A percentile compares a stretch with the other conserved stretches of the same genome.
These are phyloP conservation scores for Tragopan temminckii DNA, from an alignment of 2,797 vertebrate genomes.

Conservation along the genomic window DNA sequence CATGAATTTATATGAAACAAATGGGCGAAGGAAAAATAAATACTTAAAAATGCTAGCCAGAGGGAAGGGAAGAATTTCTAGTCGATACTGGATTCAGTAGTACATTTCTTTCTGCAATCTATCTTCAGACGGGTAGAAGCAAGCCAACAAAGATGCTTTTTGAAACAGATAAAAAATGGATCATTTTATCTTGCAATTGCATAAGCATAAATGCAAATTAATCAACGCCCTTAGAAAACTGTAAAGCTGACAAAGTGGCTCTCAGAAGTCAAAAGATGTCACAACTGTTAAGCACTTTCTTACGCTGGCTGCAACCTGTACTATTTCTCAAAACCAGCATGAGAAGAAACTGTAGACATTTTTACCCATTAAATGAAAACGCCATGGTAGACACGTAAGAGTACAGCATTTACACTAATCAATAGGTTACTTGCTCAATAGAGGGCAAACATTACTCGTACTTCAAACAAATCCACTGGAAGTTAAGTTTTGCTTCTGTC, in stretches of 20 bases:
- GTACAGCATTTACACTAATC: background rate
- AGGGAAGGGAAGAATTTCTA: background rate
- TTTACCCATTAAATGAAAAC: constrained; percentile 20
- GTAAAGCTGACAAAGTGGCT: background rate
- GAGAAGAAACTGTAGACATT: background rate
- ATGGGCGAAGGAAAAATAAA: constrained; percentile 6
- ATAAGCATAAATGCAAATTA: background rate
- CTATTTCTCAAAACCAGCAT: background rate
- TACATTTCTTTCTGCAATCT: constrained; percentile 4
- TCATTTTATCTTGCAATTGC: constrained; percentile 28
- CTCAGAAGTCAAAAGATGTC: background rate
- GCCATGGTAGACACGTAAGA: background rate
- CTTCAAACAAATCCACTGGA: constrained; percentile 16
- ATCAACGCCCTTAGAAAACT: background rate
- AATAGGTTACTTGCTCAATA: constrained; percentile 36
- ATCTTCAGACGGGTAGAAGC: constrained; percentile 15
- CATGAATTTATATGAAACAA: background rate
- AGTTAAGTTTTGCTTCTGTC: constrained; percentile 1
- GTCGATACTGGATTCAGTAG: background rate
- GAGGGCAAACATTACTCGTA: constrained; percentile 9
- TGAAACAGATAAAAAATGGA: constrained; percentile 5
- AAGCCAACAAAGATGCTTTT: background rate
- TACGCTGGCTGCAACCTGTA: background rate
- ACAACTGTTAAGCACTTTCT: background rate
- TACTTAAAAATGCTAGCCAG: background rate